phyloP scores from a whole-genome alignment of 2,113 vertebrate genomes.

The Leptodactylus fuscus region DNA sequence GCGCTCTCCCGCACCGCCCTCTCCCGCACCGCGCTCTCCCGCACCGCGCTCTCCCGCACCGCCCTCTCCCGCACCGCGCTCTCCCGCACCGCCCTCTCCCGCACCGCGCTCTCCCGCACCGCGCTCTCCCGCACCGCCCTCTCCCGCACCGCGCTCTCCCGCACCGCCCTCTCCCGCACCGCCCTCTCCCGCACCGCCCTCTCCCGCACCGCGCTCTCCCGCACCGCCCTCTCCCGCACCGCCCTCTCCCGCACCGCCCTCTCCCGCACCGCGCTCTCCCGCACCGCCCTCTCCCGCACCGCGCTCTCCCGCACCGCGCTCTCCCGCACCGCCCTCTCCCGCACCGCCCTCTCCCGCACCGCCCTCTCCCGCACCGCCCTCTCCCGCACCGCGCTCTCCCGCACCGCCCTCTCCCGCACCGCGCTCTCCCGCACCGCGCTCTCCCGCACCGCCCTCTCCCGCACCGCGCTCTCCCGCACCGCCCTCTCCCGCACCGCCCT shows the following conservation, averaged over 20 bases:
- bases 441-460: too few relatives aligned
- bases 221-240: not conserved
- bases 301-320: not conserved
- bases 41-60: not conserved
- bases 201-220: not conserved
- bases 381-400: not conserved
- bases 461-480: not conserved
- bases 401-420: not conserved
- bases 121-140: too few relatives aligned
- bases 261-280: not conserved
- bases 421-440: not conserved
- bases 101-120: not conserved
- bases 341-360: too few relatives aligned
- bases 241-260: too few relatives aligned
- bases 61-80: too few relatives aligned
- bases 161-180: not conserved
- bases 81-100: not conserved
- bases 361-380: not conserved
- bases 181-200: not conserved
- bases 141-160: not conserved
- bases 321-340: not conserved
- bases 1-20: not conserved
- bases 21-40: not conserved
- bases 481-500: not conserved
- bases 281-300: not conserved